Percentiles rank a stretch among this genome's conserved stretches.
phyloP scores from a whole-genome alignment of 2,797 vertebrate genomes.

The Thamnophis elegans region DNA sequence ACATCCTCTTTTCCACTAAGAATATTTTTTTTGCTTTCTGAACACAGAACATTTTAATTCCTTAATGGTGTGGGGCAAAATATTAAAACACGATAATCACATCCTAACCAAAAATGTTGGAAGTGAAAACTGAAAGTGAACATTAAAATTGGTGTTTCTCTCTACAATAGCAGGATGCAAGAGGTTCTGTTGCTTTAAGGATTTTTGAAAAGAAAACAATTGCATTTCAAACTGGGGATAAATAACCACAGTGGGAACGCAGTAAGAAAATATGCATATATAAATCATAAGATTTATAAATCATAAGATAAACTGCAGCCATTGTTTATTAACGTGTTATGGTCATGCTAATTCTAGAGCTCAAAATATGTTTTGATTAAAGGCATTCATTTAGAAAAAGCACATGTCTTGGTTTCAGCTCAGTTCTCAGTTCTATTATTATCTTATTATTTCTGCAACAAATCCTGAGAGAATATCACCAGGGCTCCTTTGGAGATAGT shows the following conservation, averaged over 20 bases:
- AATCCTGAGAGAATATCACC: constrained; percentile 1
- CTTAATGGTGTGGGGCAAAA: neutral
- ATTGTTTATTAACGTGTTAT: constrained; percentile 43
- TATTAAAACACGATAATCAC: constrained; percentile 14
- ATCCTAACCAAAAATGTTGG: constrained; percentile 31
- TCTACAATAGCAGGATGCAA: constrained; percentile 35
- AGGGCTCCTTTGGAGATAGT: neutral
- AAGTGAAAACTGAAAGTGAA: constrained; percentile 32
- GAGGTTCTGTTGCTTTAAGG: constrained; percentile 52
- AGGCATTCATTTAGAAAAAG: neutral
- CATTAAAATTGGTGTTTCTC: constrained; percentile 20
- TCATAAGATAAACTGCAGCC: constrained; percentile 52
- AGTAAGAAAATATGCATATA: constrained; percentile 48
- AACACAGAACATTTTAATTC: neutral
- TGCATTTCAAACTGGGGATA: constrained; percentile 55
- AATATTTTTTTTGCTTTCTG: neutral
- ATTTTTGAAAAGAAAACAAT: constrained; percentile 58
- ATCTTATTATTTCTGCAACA: neutral
- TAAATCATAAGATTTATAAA: constrained; percentile 52
- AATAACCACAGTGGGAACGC: constrained; percentile 61
- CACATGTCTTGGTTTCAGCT: neutral
- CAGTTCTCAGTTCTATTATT: neutral
- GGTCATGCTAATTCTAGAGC: constrained; percentile 50
- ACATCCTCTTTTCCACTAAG: neutral
- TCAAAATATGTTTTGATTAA: constrained; percentile 43